A percentile compares a stretch with the other conserved stretches of the same genome.
Evolutionary conservation across 2,888 invertebrate species (phyloP).

Genomic region (Vanessa cardui): DNA sequence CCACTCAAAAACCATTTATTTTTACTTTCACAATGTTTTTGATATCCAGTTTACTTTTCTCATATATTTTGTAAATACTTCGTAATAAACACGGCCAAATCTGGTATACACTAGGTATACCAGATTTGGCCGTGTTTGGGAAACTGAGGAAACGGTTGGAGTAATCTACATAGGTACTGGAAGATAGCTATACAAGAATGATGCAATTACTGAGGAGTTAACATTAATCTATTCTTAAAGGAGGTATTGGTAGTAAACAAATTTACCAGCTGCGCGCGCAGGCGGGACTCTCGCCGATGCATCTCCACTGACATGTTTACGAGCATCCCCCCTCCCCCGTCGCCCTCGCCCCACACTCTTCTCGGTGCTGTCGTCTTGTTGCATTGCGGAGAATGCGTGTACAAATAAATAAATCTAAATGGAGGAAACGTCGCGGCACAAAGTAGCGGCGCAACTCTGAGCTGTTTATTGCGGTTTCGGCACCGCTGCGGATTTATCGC

Average conservation of each 20-base stretch:
- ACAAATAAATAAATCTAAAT: conserved; percentile 69
- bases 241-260: neutral
- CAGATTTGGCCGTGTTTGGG: too few species aligned
- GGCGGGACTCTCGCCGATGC: conserved; percentile 53
- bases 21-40: conserved; percentile 11
- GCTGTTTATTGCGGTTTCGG: conserved; percentile 33
- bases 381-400: conserved; percentile 51
- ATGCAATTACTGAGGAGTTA: neutral
- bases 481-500: conserved; percentile 46
- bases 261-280: conserved; percentile 23
- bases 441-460: conserved; percentile 23
- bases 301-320: conserved; percentile 70
- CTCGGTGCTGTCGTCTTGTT: conserved; percentile 48
- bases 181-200: neutral
- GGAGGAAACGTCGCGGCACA: conserved; percentile 51
- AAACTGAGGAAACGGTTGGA: too few species aligned
- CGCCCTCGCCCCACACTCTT: conserved; percentile 32
- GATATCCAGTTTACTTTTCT: neutral
- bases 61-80: neutral
- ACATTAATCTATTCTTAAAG: neutral
- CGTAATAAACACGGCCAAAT: too few species aligned
- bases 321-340: conserved; percentile 43
- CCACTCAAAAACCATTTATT: conserved; percentile 13
- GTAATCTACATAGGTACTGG: too few species aligned
- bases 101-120: neutral